Percentiles rank a stretch among this genome's conserved stretches.
phyloP scores from a whole-genome alignment of 2,113 vertebrate genomes.

The Ptychochromis oligacanthus region DNA sequence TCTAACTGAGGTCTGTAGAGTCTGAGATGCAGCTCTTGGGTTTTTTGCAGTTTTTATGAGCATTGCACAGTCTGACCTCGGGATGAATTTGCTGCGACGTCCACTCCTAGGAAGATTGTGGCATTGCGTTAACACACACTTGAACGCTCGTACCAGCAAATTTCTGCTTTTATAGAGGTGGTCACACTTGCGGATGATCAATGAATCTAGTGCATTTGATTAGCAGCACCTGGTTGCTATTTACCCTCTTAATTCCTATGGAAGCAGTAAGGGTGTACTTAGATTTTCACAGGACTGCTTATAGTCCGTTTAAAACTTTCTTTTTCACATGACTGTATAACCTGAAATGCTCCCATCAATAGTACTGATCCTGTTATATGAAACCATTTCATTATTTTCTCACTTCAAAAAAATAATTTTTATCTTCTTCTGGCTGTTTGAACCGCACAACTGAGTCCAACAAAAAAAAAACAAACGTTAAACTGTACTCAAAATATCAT shows the following conservation, averaged over 20 bases:
- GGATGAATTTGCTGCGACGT: background rate
- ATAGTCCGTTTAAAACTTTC: too few species aligned
- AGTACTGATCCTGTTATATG: background rate
- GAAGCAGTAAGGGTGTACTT: background rate
- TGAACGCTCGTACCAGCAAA: background rate
- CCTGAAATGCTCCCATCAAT: background rate
- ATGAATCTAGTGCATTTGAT: background rate
- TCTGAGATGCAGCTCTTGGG: background rate
- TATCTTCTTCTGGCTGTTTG: background rate
- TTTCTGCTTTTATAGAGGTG: too few species aligned
- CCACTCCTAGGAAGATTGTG: background rate
- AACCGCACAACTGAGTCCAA: background rate
- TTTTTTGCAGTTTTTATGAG: background rate
- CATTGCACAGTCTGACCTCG: background rate
- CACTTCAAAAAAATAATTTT: background rate
- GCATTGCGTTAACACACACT: too few species aligned
- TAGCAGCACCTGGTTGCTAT: background rate
- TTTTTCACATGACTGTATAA: background rate
- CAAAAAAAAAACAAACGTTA: background rate
- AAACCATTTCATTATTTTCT: background rate
- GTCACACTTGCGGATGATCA: background rate
- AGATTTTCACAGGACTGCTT: background rate
- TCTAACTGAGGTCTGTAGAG: rapidly evolving
- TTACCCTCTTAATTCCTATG: background rate
- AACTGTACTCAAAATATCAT: background rate